Evolutionary conservation across 2,797 vertebrate genomes (phyloP), one percentile per base, ranked within the genome.

Genomic region (Chiloscyllium punctatum): DNA sequence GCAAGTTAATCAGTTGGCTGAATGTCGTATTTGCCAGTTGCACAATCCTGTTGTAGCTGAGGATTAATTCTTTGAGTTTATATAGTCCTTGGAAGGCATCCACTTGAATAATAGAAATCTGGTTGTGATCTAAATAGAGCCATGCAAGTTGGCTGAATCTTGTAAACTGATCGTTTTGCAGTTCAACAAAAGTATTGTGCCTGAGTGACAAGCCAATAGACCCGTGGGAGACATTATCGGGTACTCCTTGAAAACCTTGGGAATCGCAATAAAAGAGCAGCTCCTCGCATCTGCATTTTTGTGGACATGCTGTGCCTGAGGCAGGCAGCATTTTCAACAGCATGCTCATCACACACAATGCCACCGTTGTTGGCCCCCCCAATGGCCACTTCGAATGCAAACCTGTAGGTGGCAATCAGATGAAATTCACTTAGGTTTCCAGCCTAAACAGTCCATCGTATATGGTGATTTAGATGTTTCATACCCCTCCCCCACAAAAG

Each of bases 341-440:
- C 98, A 99, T 98, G 98, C 98, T 98, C 98, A 99, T 99, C 98
- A 99, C 98, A 98, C 98, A 99, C 98, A 99, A 97, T 98, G 98
- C 99, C 98, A 98, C 98, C 98, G 99, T 98, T 99, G 99, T 98
- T 98, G 98, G 98, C 98, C 98, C 99, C 98, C 99, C 99, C 99
- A 99, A 99, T 99, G 98, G 98, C 99, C 99, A 99, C 98, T 99
- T 99, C 99, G 99, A 99, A 99, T 99, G 99, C 98, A 99, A 99
- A 99, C 99, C 99, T 99, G 98, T 98, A 98, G 98, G 94, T 95
- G 94, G 94, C 94, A 95, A 98, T 98, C 98, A 98, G 91, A 95
- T 91, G 51, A 95, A 71, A 87, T 95, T 95, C 94, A 95, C 77
- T 95, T 71, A 69, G 33, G 30, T 30, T 57, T 88, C 69, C 15